Conservation (phyloP, 2,113 vertebrate species). For the Corythaeola cristata region DNA sequence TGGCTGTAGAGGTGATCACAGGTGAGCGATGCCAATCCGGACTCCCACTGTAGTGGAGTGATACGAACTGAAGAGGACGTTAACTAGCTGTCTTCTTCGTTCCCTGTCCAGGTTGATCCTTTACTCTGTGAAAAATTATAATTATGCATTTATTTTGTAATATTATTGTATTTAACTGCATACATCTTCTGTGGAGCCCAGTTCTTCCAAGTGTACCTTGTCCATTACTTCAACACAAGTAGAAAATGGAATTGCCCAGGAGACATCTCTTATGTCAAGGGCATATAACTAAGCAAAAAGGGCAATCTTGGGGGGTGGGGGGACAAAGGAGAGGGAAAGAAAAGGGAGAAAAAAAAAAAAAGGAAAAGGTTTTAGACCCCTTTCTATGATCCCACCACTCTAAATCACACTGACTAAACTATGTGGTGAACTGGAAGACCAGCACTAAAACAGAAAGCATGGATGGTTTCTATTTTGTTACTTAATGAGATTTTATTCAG, state of each 20-base stretch:
- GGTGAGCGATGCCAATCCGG: neutral
- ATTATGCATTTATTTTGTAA: neutral
- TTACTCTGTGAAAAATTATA: neutral
- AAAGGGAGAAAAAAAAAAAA: neutral
- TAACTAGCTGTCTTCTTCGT: neutral
- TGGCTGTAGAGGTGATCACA: slow-evolving; percentile 28
- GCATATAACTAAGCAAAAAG: neutral
- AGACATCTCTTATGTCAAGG: neutral
- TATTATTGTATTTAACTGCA: neutral
- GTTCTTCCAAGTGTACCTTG: neutral
- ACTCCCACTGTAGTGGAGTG: neutral
- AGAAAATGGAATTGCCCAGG: neutral
- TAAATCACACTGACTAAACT: neutral
- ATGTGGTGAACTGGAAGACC: neutral
- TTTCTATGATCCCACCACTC: neutral
- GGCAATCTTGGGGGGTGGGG: too few species aligned
- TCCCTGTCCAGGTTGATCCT: neutral
- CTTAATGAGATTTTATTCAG: neutral
- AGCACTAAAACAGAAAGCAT: neutral
- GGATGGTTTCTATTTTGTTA: neutral
- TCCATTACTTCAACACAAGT: neutral
- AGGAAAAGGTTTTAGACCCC: fast-evolving
- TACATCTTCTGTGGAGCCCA: neutral
- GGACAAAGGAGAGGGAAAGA: fast-evolving
- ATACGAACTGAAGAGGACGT: neutral